Conservation (phyloP, 2,113 vertebrate genomes). For the Octodon degus region DNA sequence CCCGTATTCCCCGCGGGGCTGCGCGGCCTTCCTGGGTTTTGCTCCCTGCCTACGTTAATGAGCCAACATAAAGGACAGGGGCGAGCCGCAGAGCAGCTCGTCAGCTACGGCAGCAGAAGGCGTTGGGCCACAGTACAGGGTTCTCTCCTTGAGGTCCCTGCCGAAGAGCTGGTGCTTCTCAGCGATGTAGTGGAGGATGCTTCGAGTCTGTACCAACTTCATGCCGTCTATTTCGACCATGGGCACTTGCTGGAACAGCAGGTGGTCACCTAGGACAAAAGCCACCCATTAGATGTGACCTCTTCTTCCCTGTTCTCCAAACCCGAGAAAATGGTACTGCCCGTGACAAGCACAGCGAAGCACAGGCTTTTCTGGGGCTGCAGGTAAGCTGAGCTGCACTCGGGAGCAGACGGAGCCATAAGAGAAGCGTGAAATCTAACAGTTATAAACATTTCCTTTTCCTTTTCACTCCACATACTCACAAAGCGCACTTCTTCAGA, state of each 20-base stretch:
- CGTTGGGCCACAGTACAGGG: constrained; percentile 84
- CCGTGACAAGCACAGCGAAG: background rate
- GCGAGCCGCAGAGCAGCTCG: background rate
- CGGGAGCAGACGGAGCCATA: background rate
- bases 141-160: constrained; percentile 91
- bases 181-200: constrained; percentile 93
- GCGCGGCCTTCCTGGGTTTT: background rate
- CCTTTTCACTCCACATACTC: background rate
- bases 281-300: background rate
- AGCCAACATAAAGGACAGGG: background rate
- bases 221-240: constrained; percentile 95
- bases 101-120: background rate
- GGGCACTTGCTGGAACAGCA: constrained; percentile 94
- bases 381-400: background rate
- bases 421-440: background rate
- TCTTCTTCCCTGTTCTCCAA: no score
- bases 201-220: constrained; percentile 93
- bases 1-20: background rate
- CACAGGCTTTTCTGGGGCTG: background rate
- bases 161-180: constrained; percentile 93
- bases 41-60: background rate
- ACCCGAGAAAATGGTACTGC: background rate
- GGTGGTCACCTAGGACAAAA: constrained; percentile 79
- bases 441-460: background rate
- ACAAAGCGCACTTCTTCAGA: background rate